Evolutionary conservation across 53 echinoderm and acorn worm genomes (phyloP), one percentile per base, ranked within the genome.

Genomic region (Echinometra lucunter): DNA sequence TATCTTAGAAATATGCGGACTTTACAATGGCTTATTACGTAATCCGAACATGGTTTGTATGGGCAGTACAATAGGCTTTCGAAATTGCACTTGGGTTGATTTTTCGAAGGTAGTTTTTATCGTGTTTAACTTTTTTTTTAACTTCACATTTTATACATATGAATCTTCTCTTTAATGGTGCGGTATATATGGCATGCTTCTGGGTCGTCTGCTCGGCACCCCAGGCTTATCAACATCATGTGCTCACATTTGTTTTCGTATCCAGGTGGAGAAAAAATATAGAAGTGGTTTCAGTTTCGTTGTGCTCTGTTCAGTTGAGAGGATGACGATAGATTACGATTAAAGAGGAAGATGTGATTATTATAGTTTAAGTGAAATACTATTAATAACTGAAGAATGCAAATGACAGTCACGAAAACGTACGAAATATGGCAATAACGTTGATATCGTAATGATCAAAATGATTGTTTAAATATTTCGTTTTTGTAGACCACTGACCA

Each of bases 281-380:
- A 78, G 78, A 78, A 78, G 78, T 42, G 78, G 78, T 78, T 78
- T 78, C 38, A 78, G 38, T 78, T 78, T 78, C 42, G 38, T 78
- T 78, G 19, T 78, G 6, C 42, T 40, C 1, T 32, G 42, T 40
- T 40, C 19, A 4, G 42, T 6, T 19, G 38, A 78, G 78, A 19
- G 38, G 42, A 34, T 18, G 42, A 38, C 23, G 78, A 40, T 40
- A 10, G 2, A 34, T 16, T 32, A 72, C 15, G 72, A 15, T 0
- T 72, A 35, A 72, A 15, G 72, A 72, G 34, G 15, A 72, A 15
- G 72, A 72, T 72, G 13, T 34, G 12, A 13, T 35, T 28, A 72
- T n/a, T n/a, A n/a, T n/a, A 15, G 53, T 53, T 11, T 53, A 11
- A 11, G 53, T 53, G 53, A 53, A 72, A 72, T 15, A 72, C 72